Percentiles rank a stretch among this genome's conserved stretches.
Conservation (phyloP, 2,797 vertebrate species). For the Neopelma chrysocephalum region DNA sequence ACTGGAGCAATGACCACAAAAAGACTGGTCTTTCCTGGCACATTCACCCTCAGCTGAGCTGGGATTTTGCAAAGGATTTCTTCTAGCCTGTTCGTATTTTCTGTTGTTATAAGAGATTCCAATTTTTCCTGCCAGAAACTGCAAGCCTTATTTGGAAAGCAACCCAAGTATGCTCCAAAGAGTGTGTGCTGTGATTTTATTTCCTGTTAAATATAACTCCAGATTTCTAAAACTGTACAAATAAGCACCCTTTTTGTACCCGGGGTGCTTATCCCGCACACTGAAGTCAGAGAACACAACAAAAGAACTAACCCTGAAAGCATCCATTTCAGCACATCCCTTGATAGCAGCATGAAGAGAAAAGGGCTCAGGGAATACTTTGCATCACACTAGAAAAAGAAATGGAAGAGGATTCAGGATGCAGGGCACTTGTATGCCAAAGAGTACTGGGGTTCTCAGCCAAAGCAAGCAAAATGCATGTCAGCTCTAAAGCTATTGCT, state of each 20-base stretch:
- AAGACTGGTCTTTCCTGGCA: constrained; percentile 1
- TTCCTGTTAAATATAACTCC: constrained; percentile 36
- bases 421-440: background rate
- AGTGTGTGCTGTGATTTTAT: background rate
- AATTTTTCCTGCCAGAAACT: constrained; percentile 26
- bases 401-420: background rate
- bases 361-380: background rate
- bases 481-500: background rate
- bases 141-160: constrained; percentile 39
- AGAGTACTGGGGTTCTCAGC: background rate
- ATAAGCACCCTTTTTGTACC: background rate
- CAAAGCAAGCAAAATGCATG: background rate
- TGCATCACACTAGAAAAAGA: background rate
- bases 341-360: background rate
- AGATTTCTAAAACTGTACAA: constrained; percentile 9
- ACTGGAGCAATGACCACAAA: background rate
- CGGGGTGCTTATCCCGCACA: background rate
- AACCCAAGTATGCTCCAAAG: constrained; percentile 2
- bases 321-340: background rate
- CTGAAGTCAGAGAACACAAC: background rate
- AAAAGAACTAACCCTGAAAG: background rate
- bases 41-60: background rate
- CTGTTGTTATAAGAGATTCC: constrained; percentile 2
- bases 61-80: constrained; percentile 28
- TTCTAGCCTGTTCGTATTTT: constrained; percentile 14